A percentile compares a stretch with the other conserved stretches of the same genome.
These are phyloP conservation scores for Lepus timidus DNA, from an alignment of 2,113 vertebrate species.

Conservation along the genomic window DNA sequence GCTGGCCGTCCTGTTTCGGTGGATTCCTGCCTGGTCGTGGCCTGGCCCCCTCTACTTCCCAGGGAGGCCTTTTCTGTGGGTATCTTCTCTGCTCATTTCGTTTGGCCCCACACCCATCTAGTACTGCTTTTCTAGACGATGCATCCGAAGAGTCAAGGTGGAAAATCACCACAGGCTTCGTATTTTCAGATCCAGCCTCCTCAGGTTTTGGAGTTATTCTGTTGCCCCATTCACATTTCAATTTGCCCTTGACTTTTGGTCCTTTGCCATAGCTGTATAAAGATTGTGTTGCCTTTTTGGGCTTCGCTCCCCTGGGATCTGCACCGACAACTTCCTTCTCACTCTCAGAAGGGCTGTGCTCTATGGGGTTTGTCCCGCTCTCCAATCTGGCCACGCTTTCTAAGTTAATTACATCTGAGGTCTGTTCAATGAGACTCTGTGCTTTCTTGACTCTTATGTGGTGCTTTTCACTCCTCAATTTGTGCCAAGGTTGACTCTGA, in stretches of 20 bases:
- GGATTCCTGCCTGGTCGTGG: constrained; percentile 87
- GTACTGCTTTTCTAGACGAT: constrained; percentile 83
- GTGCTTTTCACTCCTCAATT: constrained; percentile 86
- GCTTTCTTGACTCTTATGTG: constrained; percentile 81
- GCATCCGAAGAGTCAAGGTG: constrained; percentile 87
- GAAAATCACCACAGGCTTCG: constrained; percentile 81
- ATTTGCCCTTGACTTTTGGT: constrained; percentile 88
- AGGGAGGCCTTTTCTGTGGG: constrained; percentile 86
- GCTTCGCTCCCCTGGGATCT: constrained; percentile 90
- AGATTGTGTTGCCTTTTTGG: constrained; percentile 87
- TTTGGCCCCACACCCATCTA: constrained; percentile 82
- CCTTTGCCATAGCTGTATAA: constrained; percentile 85
- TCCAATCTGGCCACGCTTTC: constrained; percentile 79
- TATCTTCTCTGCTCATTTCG: constrained; percentile 86
- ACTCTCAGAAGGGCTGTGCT: constrained; percentile 87
- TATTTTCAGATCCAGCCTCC: constrained; percentile 83
- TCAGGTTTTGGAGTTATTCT: constrained; percentile 86
- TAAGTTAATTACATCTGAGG: constrained; percentile 67
- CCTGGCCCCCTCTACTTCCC: constrained; percentile 87
- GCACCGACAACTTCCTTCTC: constrained; percentile 86
- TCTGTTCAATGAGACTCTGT: constrained; percentile 81
- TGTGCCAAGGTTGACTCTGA: constrained; percentile 89
- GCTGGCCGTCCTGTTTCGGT: constrained; percentile 87
- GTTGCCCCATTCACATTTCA: constrained; percentile 84
- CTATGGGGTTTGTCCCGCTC: constrained; percentile 84